Evolutionary conservation across 2,888 invertebrate species (phyloP).

Genomic region (Zhengitettix transpicula): DNA sequence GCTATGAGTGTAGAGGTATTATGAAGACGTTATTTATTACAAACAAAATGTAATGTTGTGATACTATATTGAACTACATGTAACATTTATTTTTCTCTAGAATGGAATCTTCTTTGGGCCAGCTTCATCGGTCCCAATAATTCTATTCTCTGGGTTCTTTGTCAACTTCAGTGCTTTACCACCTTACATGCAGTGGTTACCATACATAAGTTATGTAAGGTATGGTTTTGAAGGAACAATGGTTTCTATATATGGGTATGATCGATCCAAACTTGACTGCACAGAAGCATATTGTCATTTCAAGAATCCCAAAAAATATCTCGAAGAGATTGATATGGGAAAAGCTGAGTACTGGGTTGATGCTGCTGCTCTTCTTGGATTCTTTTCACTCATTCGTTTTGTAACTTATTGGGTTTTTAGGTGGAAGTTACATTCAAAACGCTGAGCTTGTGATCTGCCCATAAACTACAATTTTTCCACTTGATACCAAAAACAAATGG

Average conservation of each 20-base stretch:
- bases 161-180: constrained; percentile 35
- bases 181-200: constrained; percentile 31
- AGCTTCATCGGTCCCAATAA: constrained; percentile 31
- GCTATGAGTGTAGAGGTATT: constrained; percentile 68
- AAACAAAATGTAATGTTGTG: neutral
- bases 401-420: constrained; percentile 69
- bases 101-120: constrained; percentile 35
- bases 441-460: neutral
- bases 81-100: constrained; percentile 17
- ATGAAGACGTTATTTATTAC: neutral
- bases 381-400: constrained; percentile 62
- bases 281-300: constrained; percentile 56
- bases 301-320: constrained; percentile 61
- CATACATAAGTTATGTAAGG: constrained; percentile 33
- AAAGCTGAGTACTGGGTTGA: constrained; percentile 50
- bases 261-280: constrained; percentile 29
- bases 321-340: constrained; percentile 74
- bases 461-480: too few species aligned
- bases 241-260: constrained; percentile 29
- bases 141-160: constrained; percentile 35
- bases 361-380: constrained; percentile 60
- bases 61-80: neutral
- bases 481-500: too few species aligned
- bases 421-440: constrained; percentile 43
- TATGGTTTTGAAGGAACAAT: constrained; percentile 34